Percentiles rank a stretch among this genome's conserved stretches.
Evolutionary conservation across 1,140 invertebrate genomes (phyloP).

Genomic region (Diachasma alloeum): DNA sequence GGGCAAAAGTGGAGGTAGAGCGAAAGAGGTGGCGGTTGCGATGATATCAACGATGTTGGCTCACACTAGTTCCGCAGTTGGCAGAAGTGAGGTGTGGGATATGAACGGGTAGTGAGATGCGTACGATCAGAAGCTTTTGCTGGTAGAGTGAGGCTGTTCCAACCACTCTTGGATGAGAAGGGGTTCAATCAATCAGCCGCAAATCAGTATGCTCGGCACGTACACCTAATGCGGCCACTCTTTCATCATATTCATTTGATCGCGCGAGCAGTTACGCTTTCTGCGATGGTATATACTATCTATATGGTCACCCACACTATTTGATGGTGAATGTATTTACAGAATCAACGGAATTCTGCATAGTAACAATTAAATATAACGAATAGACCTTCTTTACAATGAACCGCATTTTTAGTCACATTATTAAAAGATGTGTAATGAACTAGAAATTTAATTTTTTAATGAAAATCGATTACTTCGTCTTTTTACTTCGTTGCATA

Average conservation of each 20-base stretch:
- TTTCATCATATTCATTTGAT: constrained; percentile 67
- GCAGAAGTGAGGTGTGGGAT: constrained; percentile 36
- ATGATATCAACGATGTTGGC: constrained; percentile 56
- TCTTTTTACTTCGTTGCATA: too few relatives aligned
- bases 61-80: constrained; percentile 40
- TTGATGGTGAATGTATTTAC: not conserved
- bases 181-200: constrained; percentile 65
- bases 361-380: not conserved
- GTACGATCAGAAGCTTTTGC: constrained; percentile 13
- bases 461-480: too few relatives aligned
- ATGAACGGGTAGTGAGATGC: constrained; percentile 27
- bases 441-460: too few relatives aligned
- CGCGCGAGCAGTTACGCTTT: constrained; percentile 36
- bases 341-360: not conserved
- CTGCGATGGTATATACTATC: not conserved
- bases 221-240: constrained; percentile 64
- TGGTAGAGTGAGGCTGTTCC: constrained; percentile 31
- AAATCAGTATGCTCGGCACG: constrained; percentile 67
- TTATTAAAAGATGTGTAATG: too few relatives aligned
- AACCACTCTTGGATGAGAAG: constrained; percentile 39
- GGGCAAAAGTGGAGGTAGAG: not conserved
- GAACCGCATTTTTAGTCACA: too few relatives aligned
- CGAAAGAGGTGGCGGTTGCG: constrained; percentile 19
- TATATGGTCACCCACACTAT: constrained; percentile 10
- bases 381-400: too few relatives aligned